A percentile compares a stretch with the other conserved stretches of the same genome.
These are phyloP conservation scores for Netelia melanura DNA, from an alignment of 2,888 invertebrate genomes.

Conservation along the genomic window DNA sequence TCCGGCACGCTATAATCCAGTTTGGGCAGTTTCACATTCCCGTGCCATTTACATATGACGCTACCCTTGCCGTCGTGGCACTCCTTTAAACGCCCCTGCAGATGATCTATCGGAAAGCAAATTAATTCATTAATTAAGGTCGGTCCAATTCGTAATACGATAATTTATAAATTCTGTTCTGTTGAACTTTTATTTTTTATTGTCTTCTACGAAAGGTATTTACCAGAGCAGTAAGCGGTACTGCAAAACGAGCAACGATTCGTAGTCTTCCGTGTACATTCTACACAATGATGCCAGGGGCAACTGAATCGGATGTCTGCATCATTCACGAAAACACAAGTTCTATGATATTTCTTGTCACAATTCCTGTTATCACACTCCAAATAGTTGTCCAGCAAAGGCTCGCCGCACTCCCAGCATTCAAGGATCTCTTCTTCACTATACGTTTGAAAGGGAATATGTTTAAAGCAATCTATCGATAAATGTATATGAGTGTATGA, in stretches of 20 bases:
- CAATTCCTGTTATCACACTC: slow-evolving; percentile 80
- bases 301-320: slow-evolving; percentile 78
- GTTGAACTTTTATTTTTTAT: background rate
- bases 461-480: background rate
- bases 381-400: slow-evolving; percentile 73
- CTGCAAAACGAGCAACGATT: slow-evolving; percentile 80
- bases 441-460: background rate
- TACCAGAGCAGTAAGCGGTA: slow-evolving; percentile 82
- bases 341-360: slow-evolving; percentile 78
- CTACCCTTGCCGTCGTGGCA: slow-evolving; percentile 72
- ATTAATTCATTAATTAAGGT: background rate
- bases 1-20: slow-evolving; percentile 68
- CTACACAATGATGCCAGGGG: slow-evolving; percentile 81
- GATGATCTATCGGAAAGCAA: slow-evolving; percentile 74
- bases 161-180: background rate
- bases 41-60: slow-evolving; percentile 78
- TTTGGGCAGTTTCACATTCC: slow-evolving; percentile 67
- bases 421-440: slow-evolving; percentile 61
- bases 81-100: slow-evolving; percentile 78
- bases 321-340: slow-evolving; percentile 76
- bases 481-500: background rate
- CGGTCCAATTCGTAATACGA: background rate
- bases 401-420: slow-evolving; percentile 79
- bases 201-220: slow-evolving; percentile 22
- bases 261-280: slow-evolving; percentile 79